Percentiles rank a stretch among this genome's conserved stretches.
These are phyloP conservation scores for Ciona savignyi DNA, from an alignment of 23 tunicate species.

Conservation along the genomic window DNA sequence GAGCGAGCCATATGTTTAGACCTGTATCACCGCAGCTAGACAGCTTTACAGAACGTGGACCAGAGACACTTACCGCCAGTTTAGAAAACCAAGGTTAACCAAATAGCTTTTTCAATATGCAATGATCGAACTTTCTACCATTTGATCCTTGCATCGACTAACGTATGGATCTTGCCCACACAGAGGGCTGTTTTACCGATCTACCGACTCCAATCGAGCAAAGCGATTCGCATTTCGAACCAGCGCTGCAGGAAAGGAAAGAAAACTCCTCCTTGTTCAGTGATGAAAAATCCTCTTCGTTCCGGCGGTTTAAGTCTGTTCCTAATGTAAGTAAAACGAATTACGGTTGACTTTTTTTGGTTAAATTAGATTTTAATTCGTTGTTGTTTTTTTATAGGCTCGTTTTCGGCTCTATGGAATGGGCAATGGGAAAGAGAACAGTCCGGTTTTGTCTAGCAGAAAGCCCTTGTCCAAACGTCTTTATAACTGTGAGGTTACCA, in stretches of 20 bases:
- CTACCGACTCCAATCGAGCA: conserved; percentile 14
- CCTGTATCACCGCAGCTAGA: neutral
- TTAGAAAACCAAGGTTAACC: too few relatives aligned
- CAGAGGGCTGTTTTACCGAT: conserved; percentile 55
- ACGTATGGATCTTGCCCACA: too few relatives aligned
- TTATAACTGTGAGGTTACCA: neutral
- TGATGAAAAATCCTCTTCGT: neutral
- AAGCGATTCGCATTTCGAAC: neutral
- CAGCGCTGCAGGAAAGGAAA: conserved; percentile 31
- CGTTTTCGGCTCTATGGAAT: conserved; percentile 14
- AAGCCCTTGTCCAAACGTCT: neutral
- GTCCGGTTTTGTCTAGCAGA: conserved; percentile 2
- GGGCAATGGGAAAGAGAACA: conserved; percentile 41
- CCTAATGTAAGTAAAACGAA: conserved; percentile 5
- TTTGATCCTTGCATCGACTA: neutral
- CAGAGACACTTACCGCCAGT: too few relatives aligned
- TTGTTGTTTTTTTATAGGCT: neutral
- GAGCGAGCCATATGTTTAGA: neutral
- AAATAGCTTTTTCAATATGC: neutral
- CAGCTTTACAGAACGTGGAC: neutral
- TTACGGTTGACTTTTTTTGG: neutral
- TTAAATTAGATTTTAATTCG: neutral
- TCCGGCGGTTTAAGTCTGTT: conserved; percentile 38
- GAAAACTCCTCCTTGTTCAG: conserved; percentile 19
- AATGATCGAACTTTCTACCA: neutral